Conservation (phyloP, 2,888 invertebrate species). For the Nemotelus nigrinus region DNA sequence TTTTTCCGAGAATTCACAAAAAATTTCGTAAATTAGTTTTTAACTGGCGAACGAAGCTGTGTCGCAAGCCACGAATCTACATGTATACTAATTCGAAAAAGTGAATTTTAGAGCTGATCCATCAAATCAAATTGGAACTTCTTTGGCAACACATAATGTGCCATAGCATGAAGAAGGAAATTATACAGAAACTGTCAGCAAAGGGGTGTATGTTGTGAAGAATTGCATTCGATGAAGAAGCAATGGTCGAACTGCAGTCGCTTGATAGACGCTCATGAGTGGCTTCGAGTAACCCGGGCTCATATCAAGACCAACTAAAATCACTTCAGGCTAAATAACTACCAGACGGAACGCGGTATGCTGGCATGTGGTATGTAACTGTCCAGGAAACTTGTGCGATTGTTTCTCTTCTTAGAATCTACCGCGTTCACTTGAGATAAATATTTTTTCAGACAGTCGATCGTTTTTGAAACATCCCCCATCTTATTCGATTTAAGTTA, state of each 20-base stretch:
- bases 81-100: no score
- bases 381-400: conserved; percentile 13
- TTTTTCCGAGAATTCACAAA: no score
- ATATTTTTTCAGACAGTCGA: conserved; percentile 7
- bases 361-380: conserved; percentile 18
- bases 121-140: no score
- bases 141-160: no score
- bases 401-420: conserved; percentile 47
- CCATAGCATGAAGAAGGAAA: not conserved
- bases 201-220: not conserved
- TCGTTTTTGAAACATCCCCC: conserved; percentile 47
- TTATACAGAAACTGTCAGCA: conserved; percentile 29
- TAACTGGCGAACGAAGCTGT: no score
- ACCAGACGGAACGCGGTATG: conserved; percentile 48
- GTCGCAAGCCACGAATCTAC: no score
- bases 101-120: no score
- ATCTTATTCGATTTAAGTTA: conserved; percentile 35
- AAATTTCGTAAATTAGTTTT: no score
- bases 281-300: no score
- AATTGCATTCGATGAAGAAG: not conserved
- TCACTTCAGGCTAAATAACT: conserved; percentile 47
- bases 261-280: no score
- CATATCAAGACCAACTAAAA: not conserved
- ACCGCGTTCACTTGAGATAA: conserved; percentile 45
- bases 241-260: no score